A percentile compares a stretch with the other conserved stretches of the same genome.
Evolutionary conservation across 2,888 invertebrate species (phyloP).

Genomic region (Eilema depressum): DNA sequence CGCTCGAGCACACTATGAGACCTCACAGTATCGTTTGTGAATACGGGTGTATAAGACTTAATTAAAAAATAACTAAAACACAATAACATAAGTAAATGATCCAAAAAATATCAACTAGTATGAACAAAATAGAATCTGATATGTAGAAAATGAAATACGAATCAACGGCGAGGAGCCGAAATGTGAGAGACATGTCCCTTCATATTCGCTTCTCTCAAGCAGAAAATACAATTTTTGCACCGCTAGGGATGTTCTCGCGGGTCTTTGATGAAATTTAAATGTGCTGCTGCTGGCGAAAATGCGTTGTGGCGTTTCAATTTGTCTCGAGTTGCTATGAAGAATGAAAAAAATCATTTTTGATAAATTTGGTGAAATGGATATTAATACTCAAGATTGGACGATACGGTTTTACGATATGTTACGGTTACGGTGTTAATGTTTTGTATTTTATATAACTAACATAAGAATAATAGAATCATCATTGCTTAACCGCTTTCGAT

Average conservation of each 20-base stretch:
- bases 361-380: background rate
- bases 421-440: too few species aligned
- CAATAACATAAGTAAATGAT: slow-evolving; percentile 18
- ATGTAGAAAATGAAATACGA: slow-evolving; percentile 53
- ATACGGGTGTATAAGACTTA: background rate
- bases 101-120: slow-evolving; percentile 28
- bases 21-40: too few species aligned
- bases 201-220: slow-evolving; percentile 60
- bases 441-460: background rate
- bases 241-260: slow-evolving; percentile 56
- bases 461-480: too few species aligned
- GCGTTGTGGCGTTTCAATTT: slow-evolving; percentile 70
- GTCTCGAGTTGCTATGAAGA: slow-evolving; percentile 42
- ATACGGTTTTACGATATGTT: background rate
- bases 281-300: slow-evolving; percentile 55
- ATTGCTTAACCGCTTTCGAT: too few species aligned
- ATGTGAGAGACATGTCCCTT: slow-evolving; percentile 55
- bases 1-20: too few species aligned
- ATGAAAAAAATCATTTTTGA: slow-evolving; percentile 15
- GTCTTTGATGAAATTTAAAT: slow-evolving; percentile 73
- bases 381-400: background rate
- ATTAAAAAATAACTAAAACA: background rate
- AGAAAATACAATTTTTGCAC: slow-evolving; percentile 70
- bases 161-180: slow-evolving; percentile 40
- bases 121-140: slow-evolving; percentile 51